Evolutionary conservation across 2,797 vertebrate genomes (phyloP).

Genomic region (Ctenochaetus hawaiiensis): DNA sequence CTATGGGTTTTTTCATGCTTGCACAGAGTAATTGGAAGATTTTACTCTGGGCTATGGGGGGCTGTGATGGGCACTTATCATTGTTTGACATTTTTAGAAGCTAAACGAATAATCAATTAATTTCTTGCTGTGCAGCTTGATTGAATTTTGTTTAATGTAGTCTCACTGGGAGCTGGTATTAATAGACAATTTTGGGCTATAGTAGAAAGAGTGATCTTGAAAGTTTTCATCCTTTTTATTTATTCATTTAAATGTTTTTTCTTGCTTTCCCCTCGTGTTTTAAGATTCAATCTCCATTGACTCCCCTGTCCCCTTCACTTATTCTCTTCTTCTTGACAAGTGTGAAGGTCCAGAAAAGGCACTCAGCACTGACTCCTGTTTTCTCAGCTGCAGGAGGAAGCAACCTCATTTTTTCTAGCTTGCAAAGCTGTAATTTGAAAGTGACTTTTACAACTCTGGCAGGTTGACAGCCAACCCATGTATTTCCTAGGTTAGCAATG

Average conservation of each 20-base stretch:
- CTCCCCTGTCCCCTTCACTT: neutral
- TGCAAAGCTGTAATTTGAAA: constrained; percentile 37
- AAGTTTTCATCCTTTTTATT: constrained; percentile 1
- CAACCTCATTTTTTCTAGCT: constrained; percentile 21
- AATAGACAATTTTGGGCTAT: constrained; percentile 10
- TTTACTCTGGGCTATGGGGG: constrained; percentile 16
- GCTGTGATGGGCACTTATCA: constrained; percentile 30
- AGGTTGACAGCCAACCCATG: constrained; percentile 28
- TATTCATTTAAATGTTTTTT: constrained; percentile 3
- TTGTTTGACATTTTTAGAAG: constrained; percentile 43
- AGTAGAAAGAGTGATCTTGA: neutral
- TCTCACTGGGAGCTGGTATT: constrained; percentile 22
- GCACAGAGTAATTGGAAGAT: constrained; percentile 33
- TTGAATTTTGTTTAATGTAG: constrained; percentile 43
- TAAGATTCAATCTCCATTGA: constrained; percentile 12
- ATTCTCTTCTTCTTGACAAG: constrained; percentile 21
- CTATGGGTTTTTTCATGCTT: neutral
- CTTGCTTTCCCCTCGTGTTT: constrained; percentile 15
- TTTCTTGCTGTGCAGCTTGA: constrained; percentile 42
- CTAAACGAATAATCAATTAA: constrained; percentile 44
- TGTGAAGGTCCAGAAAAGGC: constrained; percentile 17
- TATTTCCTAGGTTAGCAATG: constrained; percentile 38
- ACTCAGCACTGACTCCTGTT: neutral
- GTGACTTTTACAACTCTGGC: constrained; percentile 16
- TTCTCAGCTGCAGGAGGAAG: constrained; percentile 10